Conservation (phyloP, 35 echinoderm and acorn worm species). For the Apostichopus californicus region DNA sequence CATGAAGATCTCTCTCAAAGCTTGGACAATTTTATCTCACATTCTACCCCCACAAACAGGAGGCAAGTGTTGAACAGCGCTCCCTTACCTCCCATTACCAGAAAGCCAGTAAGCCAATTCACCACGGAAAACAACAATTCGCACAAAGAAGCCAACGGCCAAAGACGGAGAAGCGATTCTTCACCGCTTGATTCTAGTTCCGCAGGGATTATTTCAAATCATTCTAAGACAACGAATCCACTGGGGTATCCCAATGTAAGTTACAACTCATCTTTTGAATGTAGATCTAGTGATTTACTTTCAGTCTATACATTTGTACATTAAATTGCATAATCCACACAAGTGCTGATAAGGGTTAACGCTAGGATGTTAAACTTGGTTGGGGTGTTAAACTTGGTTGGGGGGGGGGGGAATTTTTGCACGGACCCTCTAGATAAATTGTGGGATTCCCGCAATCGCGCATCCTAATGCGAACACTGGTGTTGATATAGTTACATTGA, state of each 20-base stretch:
- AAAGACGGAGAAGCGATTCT: conserved; percentile 37
- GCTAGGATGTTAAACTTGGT: too few relatives aligned
- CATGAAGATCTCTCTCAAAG: conserved; percentile 54
- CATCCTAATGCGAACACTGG: too few relatives aligned
- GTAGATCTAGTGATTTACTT: too few relatives aligned
- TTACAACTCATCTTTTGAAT: too few relatives aligned
- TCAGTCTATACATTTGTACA: too few relatives aligned
- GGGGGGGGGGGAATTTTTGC: too few relatives aligned
- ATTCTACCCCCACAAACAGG: conserved; percentile 8
- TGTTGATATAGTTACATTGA: too few relatives aligned
- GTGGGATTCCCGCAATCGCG: too few relatives aligned
- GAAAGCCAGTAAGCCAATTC: not conserved
- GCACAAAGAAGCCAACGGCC: not conserved
- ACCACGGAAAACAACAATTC: not conserved
- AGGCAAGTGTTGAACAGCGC: not conserved
- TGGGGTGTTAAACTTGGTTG: too few relatives aligned
- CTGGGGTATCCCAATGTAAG: conserved; percentile 71
- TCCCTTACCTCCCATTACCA: not conserved
- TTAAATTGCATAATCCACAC: too few relatives aligned
- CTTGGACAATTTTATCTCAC: conserved; percentile 38
- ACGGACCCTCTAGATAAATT: too few relatives aligned
- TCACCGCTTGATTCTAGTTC: conserved; percentile 5
- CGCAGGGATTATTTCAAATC: not conserved
- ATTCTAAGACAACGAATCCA: conserved; percentile 4
- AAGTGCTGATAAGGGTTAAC: too few relatives aligned